phyloP scores from a whole-genome alignment of 2,113 vertebrate genomes.

The Gobio gobio region DNA sequence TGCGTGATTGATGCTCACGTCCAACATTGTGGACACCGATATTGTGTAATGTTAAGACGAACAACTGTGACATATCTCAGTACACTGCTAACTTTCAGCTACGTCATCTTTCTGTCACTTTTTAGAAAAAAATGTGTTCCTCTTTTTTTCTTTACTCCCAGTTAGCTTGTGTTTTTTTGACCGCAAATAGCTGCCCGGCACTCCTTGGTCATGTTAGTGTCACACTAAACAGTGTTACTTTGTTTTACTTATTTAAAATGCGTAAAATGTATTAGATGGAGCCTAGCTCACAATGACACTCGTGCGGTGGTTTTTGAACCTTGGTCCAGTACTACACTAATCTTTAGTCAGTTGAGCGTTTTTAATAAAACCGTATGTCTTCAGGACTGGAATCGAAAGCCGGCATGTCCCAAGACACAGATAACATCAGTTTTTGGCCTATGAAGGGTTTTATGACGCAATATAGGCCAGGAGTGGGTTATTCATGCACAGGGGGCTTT shows the following conservation, averaged over 20 bases:
- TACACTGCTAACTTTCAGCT: conserved; percentile 12
- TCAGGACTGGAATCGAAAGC: conserved; percentile 5
- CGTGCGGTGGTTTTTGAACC: neutral
- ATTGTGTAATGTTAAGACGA: neutral
- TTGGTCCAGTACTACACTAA: neutral
- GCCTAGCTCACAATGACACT: neutral
- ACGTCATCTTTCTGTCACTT: neutral
- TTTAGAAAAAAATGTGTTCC: too few relatives aligned
- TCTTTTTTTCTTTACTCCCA: neutral
- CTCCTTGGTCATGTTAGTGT: conserved; percentile 11
- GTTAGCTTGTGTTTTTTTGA: conserved; percentile 31
- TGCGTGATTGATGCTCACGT: neutral
- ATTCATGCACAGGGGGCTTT: neutral
- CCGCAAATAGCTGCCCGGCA: neutral
- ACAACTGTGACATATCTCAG: conserved; percentile 29
- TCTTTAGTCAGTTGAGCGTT: neutral
- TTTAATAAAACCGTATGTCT: neutral
- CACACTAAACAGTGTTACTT: conserved; percentile 46
- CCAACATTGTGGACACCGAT: neutral
- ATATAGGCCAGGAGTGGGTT: neutral
- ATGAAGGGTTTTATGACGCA: neutral
- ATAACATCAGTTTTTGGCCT: neutral
- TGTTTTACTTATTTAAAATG: conserved; percentile 16
- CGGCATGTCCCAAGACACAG: neutral
- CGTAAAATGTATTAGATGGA: neutral